Conservation (phyloP, 2,888 invertebrate species). For the Apocheima hispidaria region DNA sequence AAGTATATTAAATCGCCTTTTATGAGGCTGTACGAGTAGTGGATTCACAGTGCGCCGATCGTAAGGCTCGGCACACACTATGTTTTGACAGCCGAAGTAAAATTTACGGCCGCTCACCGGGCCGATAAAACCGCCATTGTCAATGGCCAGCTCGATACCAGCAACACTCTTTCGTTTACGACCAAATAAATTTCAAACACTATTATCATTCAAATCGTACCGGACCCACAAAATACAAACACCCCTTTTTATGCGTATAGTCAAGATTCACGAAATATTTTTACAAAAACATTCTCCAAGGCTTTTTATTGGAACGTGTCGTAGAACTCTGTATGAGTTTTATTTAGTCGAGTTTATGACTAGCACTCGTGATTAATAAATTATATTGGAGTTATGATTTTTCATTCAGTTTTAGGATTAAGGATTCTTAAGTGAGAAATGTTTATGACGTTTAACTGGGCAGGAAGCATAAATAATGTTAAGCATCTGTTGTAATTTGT, state of each 20-base stretch:
- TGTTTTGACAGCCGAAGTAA: constrained; percentile 81
- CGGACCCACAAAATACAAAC: constrained; percentile 78
- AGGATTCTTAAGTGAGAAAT: constrained; percentile 59
- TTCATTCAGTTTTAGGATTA: constrained; percentile 70
- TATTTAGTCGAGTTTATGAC: constrained; percentile 69
- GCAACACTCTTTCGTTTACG: constrained; percentile 78
- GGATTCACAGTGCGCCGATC: constrained; percentile 38
- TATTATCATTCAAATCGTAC: constrained; percentile 84
- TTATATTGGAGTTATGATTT: constrained; percentile 67
- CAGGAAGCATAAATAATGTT: constrained; percentile 57
- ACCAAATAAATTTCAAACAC: constrained; percentile 84
- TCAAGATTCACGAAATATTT: constrained; percentile 76
- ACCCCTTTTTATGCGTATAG: constrained; percentile 73
- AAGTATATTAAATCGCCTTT: constrained; percentile 32
- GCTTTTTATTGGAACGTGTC: constrained; percentile 48
- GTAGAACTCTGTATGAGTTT: constrained; percentile 58
- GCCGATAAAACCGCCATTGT: constrained; percentile 81
- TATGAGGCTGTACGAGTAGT: constrained; percentile 31
- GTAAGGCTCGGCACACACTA: constrained; percentile 57
- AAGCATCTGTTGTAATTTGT: constrained; percentile 69
- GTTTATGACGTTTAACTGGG: constrained; percentile 62
- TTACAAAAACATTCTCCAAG: constrained; percentile 65
- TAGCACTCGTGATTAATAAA: constrained; percentile 70
- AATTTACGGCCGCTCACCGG: constrained; percentile 80
- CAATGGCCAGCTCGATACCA: constrained; percentile 70